Conservation (phyloP, 2,888 invertebrate genomes). For the Neocrepidodera transversa region DNA sequence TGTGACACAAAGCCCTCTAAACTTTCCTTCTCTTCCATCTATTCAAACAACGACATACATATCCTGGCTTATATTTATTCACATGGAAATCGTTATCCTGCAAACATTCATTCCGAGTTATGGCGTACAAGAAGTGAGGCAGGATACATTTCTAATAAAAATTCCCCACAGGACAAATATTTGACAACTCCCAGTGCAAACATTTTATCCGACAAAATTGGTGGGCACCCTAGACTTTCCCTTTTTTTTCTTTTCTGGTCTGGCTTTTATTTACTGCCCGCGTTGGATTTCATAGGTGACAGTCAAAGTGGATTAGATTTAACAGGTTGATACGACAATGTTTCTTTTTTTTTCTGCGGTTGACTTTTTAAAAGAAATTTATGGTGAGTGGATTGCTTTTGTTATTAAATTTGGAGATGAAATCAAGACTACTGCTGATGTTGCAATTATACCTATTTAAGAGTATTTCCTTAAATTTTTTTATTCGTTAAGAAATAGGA, state of each 20-base stretch:
- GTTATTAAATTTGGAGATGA: no score
- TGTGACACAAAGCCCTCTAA: neutral
- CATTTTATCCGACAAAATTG: slow-evolving; percentile 29
- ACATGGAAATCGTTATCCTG: slow-evolving; percentile 21
- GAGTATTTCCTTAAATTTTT: no score
- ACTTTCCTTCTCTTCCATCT: neutral
- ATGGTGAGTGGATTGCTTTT: no score
- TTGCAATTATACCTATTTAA: no score
- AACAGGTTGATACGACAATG: no score
- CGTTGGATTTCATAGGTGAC: slow-evolving; percentile 2
- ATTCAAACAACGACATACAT: slow-evolving; percentile 9
- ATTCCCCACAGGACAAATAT: slow-evolving; percentile 33
- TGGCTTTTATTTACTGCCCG: slow-evolving; percentile 7
- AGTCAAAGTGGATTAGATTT: neutral
- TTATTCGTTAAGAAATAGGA: no score
- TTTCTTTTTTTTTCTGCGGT: no score
- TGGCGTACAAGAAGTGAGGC: slow-evolving; percentile 6
- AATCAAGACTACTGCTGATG: no score
- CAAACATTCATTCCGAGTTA: slow-evolving; percentile 26
- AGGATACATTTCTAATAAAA: slow-evolving; percentile 36
- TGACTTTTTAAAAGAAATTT: no score
- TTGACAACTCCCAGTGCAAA: slow-evolving; percentile 32
- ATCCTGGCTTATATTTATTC: slow-evolving; percentile 22
- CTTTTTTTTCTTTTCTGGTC: slow-evolving; percentile 7
- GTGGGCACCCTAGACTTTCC: slow-evolving; percentile 11